phyloP scores from a whole-genome alignment of 1,140 invertebrate species.

The Pseudachorutes palmiensis region DNA sequence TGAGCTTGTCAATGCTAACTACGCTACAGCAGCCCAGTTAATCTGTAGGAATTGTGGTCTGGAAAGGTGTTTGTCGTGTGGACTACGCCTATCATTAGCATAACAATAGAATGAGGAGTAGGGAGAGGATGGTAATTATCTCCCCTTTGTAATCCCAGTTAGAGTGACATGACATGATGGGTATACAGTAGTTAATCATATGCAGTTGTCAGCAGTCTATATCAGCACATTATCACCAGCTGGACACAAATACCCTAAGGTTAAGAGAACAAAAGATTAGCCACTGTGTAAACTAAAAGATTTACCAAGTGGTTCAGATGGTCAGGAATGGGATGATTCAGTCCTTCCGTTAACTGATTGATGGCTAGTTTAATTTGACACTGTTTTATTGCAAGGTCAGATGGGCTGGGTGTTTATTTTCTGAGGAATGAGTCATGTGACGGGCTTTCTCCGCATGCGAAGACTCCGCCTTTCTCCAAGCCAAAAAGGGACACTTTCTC shows the following conservation, averaged over 20 bases:
- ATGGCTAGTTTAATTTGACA: background rate
- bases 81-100: conserved; percentile 8
- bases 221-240: too few species aligned
- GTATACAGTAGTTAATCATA: too few species aligned
- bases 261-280: too few species aligned
- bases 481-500: background rate
- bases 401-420: background rate
- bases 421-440: background rate
- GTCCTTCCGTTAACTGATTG: background rate
- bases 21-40: background rate
- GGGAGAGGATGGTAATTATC: background rate
- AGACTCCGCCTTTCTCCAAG: background rate
- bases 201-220: too few species aligned
- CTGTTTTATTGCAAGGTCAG: background rate
- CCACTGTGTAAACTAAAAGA: too few species aligned
- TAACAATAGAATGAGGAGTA: conserved; percentile 1
- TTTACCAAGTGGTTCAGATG: too few species aligned
- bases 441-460: background rate
- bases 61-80: background rate
- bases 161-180: too few species aligned
- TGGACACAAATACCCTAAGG: too few species aligned
- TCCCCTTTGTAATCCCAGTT: background rate
- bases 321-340: too few species aligned
- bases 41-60: background rate
- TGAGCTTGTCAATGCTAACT: background rate